These are phyloP conservation scores for Anneissia japonica DNA, from an alignment of 35 echinoderm and acorn worm genomes.

Conservation along the genomic window DNA sequence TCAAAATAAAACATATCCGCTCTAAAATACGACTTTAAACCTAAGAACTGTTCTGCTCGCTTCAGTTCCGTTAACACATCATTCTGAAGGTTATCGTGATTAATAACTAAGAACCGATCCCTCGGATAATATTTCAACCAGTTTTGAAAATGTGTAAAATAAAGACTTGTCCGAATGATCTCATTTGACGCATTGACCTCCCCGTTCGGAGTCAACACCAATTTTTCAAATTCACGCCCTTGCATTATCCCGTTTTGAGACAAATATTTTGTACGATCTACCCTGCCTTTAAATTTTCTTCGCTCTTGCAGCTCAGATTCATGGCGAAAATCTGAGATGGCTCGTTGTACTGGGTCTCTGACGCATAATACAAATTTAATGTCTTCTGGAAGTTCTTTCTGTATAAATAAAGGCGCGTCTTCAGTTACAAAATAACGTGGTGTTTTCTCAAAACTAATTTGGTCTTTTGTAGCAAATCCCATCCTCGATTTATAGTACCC, in stretches of 20 bases:
- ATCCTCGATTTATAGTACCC: constrained; percentile 76
- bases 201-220: constrained; percentile 35
- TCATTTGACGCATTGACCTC: constrained; percentile 69
- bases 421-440: constrained; percentile 88
- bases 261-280: not conserved
- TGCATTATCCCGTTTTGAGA: not conserved
- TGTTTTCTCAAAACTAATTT: constrained; percentile 83
- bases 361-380: constrained; percentile 79
- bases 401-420: constrained; percentile 41
- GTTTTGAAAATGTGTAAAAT: constrained; percentile 62
- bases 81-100: constrained; percentile 41
- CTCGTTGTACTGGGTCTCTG: constrained; percentile 61
- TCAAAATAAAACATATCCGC: constrained; percentile 74
- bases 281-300: constrained; percentile 7
- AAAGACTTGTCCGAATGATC: constrained; percentile 52
- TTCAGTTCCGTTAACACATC: constrained; percentile 55
- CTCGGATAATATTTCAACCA: constrained; percentile 78
- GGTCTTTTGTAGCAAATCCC: constrained; percentile 43
- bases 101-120: constrained; percentile 52
- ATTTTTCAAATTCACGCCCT: constrained; percentile 37
- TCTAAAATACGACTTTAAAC: constrained; percentile 50
- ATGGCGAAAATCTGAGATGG: constrained; percentile 74
- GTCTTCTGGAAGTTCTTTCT: constrained; percentile 37
- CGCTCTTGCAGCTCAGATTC: constrained; percentile 50
- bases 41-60: constrained; percentile 56